A percentile compares a stretch with the other conserved stretches of the same genome.
Conservation (phyloP, 2,888 invertebrate species). For the Oxystoma pomonae region DNA sequence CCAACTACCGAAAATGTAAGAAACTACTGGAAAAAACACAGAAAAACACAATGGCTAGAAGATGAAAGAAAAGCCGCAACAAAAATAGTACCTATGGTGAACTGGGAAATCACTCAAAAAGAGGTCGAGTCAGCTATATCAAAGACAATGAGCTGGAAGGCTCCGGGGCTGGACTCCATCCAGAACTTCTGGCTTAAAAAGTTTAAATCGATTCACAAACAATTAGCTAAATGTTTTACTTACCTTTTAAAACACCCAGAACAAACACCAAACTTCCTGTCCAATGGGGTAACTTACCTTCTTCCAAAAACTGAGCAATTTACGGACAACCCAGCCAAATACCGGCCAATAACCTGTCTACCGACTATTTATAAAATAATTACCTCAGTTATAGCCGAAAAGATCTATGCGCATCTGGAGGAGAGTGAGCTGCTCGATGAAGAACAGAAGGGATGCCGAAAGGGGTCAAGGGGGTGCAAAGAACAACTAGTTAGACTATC, state of each 20-base stretch:
- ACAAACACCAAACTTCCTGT: background rate
- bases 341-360: conserved; percentile 4
- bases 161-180: background rate
- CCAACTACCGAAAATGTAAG: background rate
- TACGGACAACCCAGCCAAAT: background rate
- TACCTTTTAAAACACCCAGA: background rate
- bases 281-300: conserved; percentile 1
- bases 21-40: conserved; percentile 1
- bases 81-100: background rate
- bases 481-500: conserved; percentile 4
- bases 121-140: background rate
- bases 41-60: background rate
- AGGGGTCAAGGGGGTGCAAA: background rate
- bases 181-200: conserved; percentile 5
- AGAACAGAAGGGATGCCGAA: conserved; percentile 9
- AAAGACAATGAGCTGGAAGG: conserved; percentile 2
- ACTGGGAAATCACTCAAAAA: background rate
- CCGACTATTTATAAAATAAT: background rate
- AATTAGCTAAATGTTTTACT: background rate
- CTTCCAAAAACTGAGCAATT: background rate
- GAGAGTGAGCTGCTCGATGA: background rate
- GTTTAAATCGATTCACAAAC: background rate
- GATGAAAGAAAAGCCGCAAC: background rate
- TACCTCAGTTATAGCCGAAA: conserved; percentile 2
- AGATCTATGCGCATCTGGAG: conserved; percentile 1